These are phyloP conservation scores for Dendrocincla fuliginosa DNA, from an alignment of 2,797 vertebrate genomes.

Conservation along the genomic window DNA sequence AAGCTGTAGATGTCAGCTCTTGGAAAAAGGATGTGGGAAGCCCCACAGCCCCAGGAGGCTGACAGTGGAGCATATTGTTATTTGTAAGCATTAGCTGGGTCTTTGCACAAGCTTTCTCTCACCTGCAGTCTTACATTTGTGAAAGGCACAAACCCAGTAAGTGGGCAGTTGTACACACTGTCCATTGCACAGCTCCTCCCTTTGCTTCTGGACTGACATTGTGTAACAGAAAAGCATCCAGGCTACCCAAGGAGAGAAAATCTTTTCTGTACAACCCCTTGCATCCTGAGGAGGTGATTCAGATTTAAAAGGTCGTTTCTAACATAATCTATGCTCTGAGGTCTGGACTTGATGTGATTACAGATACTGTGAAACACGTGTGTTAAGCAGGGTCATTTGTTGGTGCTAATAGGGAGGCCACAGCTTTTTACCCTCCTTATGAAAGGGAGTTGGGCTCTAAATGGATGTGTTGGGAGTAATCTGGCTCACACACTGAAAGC, in stretches of 20 bases:
- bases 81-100: background rate
- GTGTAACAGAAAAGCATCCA: background rate
- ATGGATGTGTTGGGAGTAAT: background rate
- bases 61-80: background rate
- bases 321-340: background rate
- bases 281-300: background rate
- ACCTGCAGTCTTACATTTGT: background rate
- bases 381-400: background rate
- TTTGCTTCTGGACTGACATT: background rate
- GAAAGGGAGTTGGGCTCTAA: background rate
- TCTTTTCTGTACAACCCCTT: background rate
- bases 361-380: rapidly evolving
- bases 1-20: background rate
- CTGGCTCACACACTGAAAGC: background rate
- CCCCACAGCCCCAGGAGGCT: background rate
- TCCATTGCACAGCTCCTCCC: background rate
- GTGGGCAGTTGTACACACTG: rapidly evolving
- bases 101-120: background rate
- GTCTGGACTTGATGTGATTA: background rate
- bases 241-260: background rate
- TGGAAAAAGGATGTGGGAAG: background rate
- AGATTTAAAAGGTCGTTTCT: background rate
- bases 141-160: background rate
- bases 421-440: background rate
- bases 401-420: background rate